Base-by-base conservation (phyloP, 2,797 vertebrate species). In the Glyptemys insculpta region DNA sequence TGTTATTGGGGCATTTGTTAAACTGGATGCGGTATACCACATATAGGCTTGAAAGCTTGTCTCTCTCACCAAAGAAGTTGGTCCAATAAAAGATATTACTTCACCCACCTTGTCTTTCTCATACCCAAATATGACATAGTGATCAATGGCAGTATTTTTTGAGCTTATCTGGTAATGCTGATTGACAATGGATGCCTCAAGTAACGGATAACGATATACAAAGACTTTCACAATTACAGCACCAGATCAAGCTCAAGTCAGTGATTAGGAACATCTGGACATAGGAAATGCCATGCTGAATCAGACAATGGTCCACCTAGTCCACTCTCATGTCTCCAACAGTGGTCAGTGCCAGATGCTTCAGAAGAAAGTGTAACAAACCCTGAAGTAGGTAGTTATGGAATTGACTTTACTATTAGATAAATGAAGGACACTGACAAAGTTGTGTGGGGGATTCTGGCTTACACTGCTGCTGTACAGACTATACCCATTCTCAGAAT, bases 61-160 rank as follows among this genome's bases (percentile, higher is more conserved):
- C 14, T n/a, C 31, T 65, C 18, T 34, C 59, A n/a, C 59, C 59
- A 65, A 65, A 65, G 31, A 65, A 65, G 57, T 59, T 59, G 29
- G 29, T 65, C 31, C 59, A 65, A 65, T n/a, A n/a, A n/a, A 65
- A 65, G 31, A n/a, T 34, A 65, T 57, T 57, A 57, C 7, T 34
- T 65, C 31, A 18, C 7, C 2, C 6, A 62, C 59, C 7, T 65
- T 65, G 57, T 59, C 12, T 59, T 59, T 59, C 12, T 59, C 57
- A 59, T 57, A 57, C 12, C 29, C 12, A 54, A 79, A 94, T 83
- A 90, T 84, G 59, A 87, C 65, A 85, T 29, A 92, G 27, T 83
- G 41, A 89, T 91, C 49, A 93, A 65, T 86, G 87, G 31, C 56
- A 91, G 25, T 18, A 50, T 78, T 94, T 93, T 91, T 91, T 93